phyloP scores from a whole-genome alignment of 2,797 vertebrate species.

The Falco novaeseelandiae region DNA sequence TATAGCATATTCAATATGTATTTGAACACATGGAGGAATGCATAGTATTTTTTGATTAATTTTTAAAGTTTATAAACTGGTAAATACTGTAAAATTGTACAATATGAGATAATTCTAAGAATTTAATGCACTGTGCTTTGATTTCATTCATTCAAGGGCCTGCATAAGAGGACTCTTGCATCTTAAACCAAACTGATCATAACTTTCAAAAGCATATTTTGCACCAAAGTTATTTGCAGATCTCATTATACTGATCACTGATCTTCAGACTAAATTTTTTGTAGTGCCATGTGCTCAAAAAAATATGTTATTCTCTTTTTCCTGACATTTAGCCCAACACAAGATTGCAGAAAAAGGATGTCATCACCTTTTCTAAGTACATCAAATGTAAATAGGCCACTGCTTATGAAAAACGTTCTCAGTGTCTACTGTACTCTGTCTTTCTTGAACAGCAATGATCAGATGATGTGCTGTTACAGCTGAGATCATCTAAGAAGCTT shows the following conservation, averaged over 20 bases:
- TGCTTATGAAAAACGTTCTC: background rate
- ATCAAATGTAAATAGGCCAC: background rate
- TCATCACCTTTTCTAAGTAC: background rate
- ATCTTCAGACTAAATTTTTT: background rate
- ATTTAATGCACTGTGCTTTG: background rate
- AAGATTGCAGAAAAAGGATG: background rate
- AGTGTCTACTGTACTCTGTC: background rate
- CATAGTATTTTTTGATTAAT: background rate
- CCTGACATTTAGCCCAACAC: background rate
- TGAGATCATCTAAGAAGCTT: background rate
- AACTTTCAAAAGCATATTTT: background rate
- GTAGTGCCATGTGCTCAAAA: background rate
- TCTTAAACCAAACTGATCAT: background rate
- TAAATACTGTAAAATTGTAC: background rate
- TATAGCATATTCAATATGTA: background rate
- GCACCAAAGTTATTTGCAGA: background rate
- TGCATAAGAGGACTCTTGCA: background rate
- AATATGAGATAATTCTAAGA: background rate
- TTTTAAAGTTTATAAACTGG: background rate
- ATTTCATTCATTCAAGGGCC: background rate
- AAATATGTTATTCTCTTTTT: background rate
- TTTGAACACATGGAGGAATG: background rate
- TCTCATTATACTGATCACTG: background rate
- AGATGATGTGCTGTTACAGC: background rate
- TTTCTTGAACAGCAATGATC: background rate